Percentiles rank a stretch among this genome's conserved stretches.
Evolutionary conservation across 2,888 invertebrate genomes (phyloP).

Genomic region (Trichopria drosophilae): DNA sequence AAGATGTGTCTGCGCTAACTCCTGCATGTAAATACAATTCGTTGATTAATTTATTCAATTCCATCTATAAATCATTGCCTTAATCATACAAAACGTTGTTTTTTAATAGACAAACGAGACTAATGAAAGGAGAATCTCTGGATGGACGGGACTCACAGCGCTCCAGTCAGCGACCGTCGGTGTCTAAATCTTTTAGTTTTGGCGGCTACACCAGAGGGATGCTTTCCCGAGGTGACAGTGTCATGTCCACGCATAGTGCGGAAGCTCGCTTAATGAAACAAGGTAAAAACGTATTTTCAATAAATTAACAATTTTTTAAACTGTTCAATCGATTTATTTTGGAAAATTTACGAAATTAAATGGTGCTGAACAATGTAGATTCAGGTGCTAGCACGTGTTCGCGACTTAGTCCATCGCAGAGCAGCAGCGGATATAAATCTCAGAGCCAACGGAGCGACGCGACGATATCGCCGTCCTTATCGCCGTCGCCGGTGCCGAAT

Average conservation of each 20-base stretch:
- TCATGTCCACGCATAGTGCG: slow-evolving; percentile 67
- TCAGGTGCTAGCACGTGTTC: slow-evolving; percentile 67
- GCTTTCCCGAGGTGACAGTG: slow-evolving; percentile 67
- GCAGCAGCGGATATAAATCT: slow-evolving; percentile 78
- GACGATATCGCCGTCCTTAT: slow-evolving; percentile 53
- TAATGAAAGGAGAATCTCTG: slow-evolving; percentile 61
- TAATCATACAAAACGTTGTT: too few species aligned
- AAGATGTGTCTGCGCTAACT: slow-evolving; percentile 37
- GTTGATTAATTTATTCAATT: too few species aligned
- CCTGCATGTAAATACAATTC: too few species aligned
- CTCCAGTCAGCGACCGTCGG: slow-evolving; percentile 61
- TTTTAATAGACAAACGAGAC: slow-evolving; percentile 50
- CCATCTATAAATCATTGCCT: too few species aligned
- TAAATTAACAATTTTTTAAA: neutral
- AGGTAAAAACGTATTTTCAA: slow-evolving; percentile 59
- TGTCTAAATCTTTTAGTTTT: slow-evolving; percentile 86
- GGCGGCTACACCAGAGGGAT: slow-evolving; percentile 74
- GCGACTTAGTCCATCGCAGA: slow-evolving; percentile 72
- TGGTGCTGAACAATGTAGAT: slow-evolving; percentile 54
- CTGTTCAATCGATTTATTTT: neutral
- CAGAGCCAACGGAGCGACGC: slow-evolving; percentile 67
- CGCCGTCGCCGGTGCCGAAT: slow-evolving; percentile 51
- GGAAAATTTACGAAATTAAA: slow-evolving; percentile 11
- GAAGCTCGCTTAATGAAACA: slow-evolving; percentile 75
- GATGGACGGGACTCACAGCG: slow-evolving; percentile 59